These are phyloP conservation scores for Oryzaephilus surinamensis DNA, from an alignment of 1,140 invertebrate genomes.

Conservation along the genomic window DNA sequence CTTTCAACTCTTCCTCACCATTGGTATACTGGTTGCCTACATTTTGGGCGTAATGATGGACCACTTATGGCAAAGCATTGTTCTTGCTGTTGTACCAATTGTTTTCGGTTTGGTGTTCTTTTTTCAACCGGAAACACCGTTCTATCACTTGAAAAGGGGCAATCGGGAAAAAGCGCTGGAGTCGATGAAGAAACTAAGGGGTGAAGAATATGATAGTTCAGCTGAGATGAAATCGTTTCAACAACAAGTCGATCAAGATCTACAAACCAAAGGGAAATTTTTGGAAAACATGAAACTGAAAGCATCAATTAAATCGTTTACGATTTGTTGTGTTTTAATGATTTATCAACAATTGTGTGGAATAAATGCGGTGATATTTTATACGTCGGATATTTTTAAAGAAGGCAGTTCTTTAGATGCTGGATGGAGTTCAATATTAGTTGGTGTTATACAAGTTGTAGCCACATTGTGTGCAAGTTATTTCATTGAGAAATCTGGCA, in stretches of 20 bases:
- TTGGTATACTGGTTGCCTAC: conserved; percentile 53
- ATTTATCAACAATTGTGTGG: conserved; percentile 57
- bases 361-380: conserved; percentile 51
- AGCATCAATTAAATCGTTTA: conserved; percentile 40
- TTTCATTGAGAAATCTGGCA: conserved; percentile 55
- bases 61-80: conserved; percentile 42
- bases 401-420: conserved; percentile 37
- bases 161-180: conserved; percentile 50
- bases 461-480: conserved; percentile 50
- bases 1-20: conserved; percentile 53
- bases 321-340: conserved; percentile 51
- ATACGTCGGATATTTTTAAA: conserved; percentile 40
- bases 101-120: conserved; percentile 47
- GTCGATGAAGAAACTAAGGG: conserved; percentile 56
- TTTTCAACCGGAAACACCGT: conserved; percentile 62
- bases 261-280: conserved; percentile 29
- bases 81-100: conserved; percentile 47
- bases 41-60: conserved; percentile 36
- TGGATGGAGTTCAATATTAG: conserved; percentile 52
- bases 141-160: conserved; percentile 43
- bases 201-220: conserved; percentile 49
- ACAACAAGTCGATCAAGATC: conserved; percentile 28
- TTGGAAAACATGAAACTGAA: conserved; percentile 36
- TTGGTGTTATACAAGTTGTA: conserved; percentile 61
- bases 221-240: conserved; percentile 43